Base-by-base conservation (phyloP, 2,113 vertebrate species). In the Speoplatyrhinus poulsoni region DNA sequence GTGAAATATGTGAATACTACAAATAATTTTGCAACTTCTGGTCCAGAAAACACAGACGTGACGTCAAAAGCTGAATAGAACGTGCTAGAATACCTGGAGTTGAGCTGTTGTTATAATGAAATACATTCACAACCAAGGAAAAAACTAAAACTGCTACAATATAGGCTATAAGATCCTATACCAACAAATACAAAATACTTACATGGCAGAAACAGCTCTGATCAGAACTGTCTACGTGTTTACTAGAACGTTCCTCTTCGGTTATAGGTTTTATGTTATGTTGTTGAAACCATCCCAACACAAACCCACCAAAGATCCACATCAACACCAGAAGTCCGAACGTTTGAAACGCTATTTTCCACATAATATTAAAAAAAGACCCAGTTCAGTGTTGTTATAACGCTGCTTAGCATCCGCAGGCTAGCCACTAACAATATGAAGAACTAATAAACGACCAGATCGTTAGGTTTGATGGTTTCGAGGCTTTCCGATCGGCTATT, bases 161-260 rank as follows among this genome's bases (percentile, higher is more conserved):
- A 41, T 41, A 41, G 26, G 26, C 26, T 41, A 41, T 5, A 41
- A 41, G 36, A 26, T 26, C 26, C 1, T 8, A 41, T 6, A 41
- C 4, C 4, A 41, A 41, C 36, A 41, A 41, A 8, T 41, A 41
- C 36, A 7, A 41, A 12, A n/a, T 36, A 85, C 91, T 89, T 69
- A 93, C 91, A 0, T 93, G 92, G 66, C 93, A 93, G 46, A 93
- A 87, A 75, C 93, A 93, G 88, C 86, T 93, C 65, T 92, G 93
- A 59, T 92, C 92, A 57, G 19, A 73, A 32, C 41, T 69, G 63
- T 83, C 82, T 0, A 71, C 46, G 4, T 33, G 48, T 55, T 46
- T 12, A 56, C 46, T 67, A 58, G 54, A 64, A 1, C 26, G 60
- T 15, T 84, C 69, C 46, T 79, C 68, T 53, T 86, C 81, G 9